Conservation (phyloP, 1,140 invertebrate genomes). For the Leptestheria dahalacensis region DNA sequence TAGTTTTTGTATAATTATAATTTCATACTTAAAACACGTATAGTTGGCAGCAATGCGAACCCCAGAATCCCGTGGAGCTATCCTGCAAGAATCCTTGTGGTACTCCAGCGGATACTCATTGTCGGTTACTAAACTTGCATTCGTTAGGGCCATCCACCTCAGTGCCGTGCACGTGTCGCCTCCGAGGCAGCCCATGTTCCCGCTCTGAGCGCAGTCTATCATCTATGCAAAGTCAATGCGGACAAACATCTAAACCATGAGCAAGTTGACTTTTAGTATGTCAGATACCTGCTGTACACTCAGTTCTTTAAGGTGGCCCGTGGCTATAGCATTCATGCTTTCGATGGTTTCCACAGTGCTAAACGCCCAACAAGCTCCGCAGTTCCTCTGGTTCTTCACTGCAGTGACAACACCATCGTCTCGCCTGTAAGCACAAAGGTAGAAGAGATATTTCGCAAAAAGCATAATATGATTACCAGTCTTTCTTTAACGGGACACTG, state of each 20-base stretch:
- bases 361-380: slow-evolving; percentile 79
- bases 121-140: slow-evolving; percentile 39
- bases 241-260: not conserved
- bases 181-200: slow-evolving; percentile 60
- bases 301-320: slow-evolving; percentile 39
- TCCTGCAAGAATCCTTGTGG: slow-evolving; percentile 39
- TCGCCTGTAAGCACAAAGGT: slow-evolving; percentile 37
- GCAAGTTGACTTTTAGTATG: not conserved
- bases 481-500: not conserved
- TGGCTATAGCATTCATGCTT: slow-evolving; percentile 55
- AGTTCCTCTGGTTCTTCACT: slow-evolving; percentile 55
- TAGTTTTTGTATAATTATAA: too few species aligned
- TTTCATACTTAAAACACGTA: slow-evolving; percentile 35
- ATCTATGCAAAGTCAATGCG: slow-evolving; percentile 36
- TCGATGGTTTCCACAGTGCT: slow-evolving; percentile 60
- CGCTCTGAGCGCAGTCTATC: slow-evolving; percentile 59
- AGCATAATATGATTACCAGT: not conserved
- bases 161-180: slow-evolving; percentile 65
- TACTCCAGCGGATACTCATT: slow-evolving; percentile 48
- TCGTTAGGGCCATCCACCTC: slow-evolving; percentile 46
- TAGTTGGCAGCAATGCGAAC: slow-evolving; percentile 28
- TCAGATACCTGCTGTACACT: slow-evolving; percentile 54
- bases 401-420: slow-evolving; percentile 47
- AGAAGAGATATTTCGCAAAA: not conserved
- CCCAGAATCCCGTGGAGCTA: slow-evolving; percentile 20